Evolutionary conservation across 2,797 vertebrate species (phyloP), one percentile per base, ranked within the genome.

Genomic region (Myotis daubentonii): DNA sequence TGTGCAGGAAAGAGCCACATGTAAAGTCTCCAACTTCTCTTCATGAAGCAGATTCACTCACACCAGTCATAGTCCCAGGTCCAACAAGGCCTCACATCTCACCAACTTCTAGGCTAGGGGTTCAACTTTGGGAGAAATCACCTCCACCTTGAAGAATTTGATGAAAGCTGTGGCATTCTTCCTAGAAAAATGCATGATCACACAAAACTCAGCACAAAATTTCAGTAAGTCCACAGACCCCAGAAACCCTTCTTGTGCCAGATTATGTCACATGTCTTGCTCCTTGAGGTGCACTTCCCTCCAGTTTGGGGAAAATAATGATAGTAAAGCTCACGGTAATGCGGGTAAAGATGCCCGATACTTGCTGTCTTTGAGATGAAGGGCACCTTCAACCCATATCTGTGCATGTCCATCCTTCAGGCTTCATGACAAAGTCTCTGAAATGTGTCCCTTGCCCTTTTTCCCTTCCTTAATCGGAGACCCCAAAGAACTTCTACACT

Each of bases 141-240:
- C 38, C 19, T 88, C 60, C 33, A n/a, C 57, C 5, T 13, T 53
- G 30, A 25, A 91, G 33, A 81, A 6, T 65, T 66, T 68, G 41
- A 57, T 33, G 49, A 91, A 74, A 15, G 5, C 44, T 71, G 23
- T 51, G 53, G 51, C 5, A 47, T 11, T 28, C 47, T 47, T 94
- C 20, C 57, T 44, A 89, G 68, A 72, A 88, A 89, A 95, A 47
- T 41, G 15, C 12, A 53, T 4, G 6, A 57, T 60, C 49, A 47
- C 22, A 25, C 25, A 79, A 74, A 82, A 85, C 17, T 85, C 6
- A 47, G 51, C 47, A 36, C 8, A 47, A 7, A 11, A 30, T 87
- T 74, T 47, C 53, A 86, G 1, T 33, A 33, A 75, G 23, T 76
- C 75, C 47, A 30, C 3, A 25, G 72, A 22, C 53, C 41, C 53